Evolutionary conservation across 2,888 invertebrate species (phyloP), one percentile per base, ranked within the genome.

Genomic region (Sylvicola fuscatus): DNA sequence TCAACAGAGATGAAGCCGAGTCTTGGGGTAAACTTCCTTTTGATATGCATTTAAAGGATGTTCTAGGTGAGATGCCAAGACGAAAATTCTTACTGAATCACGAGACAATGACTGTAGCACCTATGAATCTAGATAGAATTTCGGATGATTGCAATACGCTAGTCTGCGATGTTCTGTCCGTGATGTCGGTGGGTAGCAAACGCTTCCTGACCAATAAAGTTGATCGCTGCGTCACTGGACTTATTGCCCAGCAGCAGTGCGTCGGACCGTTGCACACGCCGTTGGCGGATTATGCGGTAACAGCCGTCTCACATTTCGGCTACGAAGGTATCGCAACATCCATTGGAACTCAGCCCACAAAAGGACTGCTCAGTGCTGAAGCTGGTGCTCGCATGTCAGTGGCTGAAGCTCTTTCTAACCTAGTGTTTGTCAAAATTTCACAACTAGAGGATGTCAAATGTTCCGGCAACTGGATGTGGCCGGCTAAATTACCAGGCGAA

Each of bases 391-490:
- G 95, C 39, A 76, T 97, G 78, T 81, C 92, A 1, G 82, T 98
- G 0, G 89, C 82, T 1, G 98, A 98, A 59, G 81, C 95, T 1
- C 55, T 97, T 14, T 84, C 86, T 33, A 98, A 98, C 58, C 65
- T 98, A 43, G 90, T 76, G 1, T 78, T 78, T 50, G 75, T 72
- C 2, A 68, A 66, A 17, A 70, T 78, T 34, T 63, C 66, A 1
- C 64, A 65, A 37, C 46, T 76, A 14, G 64, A 78, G 58, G 97
- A 98, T 58, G 79, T 97, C 2, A 98, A 97, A 60, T 95, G 95
- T 55, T 92, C 90, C 29, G 97, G 89, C n/a, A 98, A 98, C 59
- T 98, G 97, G 97, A 98, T 98, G 98, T 98, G 97, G 97, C 80
- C 92, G 0, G 97, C 95, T 10, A 97, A 97, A 61, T 63, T 90